Percentiles rank a stretch among this genome's conserved stretches.
These are phyloP conservation scores for Caenorhabditis panamensis DNA, from an alignment of 2,888 invertebrate species.

Conservation along the genomic window DNA sequence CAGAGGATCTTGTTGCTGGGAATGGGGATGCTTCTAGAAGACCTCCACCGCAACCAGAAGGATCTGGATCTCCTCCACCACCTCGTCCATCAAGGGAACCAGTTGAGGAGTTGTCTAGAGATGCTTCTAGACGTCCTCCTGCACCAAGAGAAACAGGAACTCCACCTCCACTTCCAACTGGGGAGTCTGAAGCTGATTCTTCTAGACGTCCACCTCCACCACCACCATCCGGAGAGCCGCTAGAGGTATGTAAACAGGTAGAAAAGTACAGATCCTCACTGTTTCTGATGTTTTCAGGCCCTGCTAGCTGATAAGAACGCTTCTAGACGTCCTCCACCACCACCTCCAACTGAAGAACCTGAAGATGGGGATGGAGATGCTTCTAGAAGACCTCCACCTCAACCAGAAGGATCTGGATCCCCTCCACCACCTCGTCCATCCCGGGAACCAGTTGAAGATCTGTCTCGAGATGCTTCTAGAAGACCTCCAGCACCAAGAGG, in stretches of 20 bases:
- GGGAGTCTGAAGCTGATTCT: constrained; percentile 1
- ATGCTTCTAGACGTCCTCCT: neutral
- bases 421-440: constrained; percentile 27
- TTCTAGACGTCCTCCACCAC: neutral
- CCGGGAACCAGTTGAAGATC: constrained; percentile 6
- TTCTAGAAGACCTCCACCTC: neutral
- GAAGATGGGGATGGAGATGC: neutral
- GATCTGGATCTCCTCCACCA: constrained; percentile 22
- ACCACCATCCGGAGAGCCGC: no score
- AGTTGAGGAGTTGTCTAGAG: neutral
- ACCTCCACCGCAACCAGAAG: neutral
- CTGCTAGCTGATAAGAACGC: no score
- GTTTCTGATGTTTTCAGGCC: no score
- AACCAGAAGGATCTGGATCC: neutral
- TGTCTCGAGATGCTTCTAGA: neutral
- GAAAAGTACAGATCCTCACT: no score
- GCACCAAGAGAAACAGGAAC: constrained; percentile 25
- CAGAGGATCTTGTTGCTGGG: neutral
- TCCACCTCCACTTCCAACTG: constrained; percentile 25
- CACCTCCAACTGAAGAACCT: constrained; percentile 24
- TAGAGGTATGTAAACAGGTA: neutral
- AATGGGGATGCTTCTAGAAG: no score
- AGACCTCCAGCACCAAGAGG: constrained; percentile 10
- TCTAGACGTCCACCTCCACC: no score
- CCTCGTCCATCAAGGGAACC: constrained; percentile 18